Evolutionary conservation across 1,140 invertebrate genomes (phyloP).

Genomic region (Drosophila equinoxialis): DNA sequence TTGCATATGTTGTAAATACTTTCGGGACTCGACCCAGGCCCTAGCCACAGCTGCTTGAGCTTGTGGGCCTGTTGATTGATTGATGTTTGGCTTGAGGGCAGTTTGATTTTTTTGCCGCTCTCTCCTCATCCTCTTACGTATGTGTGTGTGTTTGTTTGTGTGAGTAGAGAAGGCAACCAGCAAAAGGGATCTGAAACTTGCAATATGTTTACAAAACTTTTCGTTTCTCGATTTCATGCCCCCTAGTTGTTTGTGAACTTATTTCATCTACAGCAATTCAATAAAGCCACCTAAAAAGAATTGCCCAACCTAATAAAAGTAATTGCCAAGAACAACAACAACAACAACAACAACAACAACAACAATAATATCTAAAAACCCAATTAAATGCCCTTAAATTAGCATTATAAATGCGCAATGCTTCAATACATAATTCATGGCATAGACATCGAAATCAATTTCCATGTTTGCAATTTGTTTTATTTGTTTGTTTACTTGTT

Average conservation of each 20-base stretch:
- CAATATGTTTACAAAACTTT: slow-evolving; percentile 65
- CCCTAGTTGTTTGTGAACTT: slow-evolving; percentile 51
- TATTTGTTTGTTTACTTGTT: slow-evolving; percentile 37
- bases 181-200: slow-evolving; percentile 71
- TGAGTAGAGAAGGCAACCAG: slow-evolving; percentile 1
- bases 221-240: slow-evolving; percentile 45
- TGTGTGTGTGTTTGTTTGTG: background rate
- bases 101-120: slow-evolving; percentile 45
- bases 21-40: slow-evolving; percentile 33
- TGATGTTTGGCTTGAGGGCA: slow-evolving; percentile 69
- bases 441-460: slow-evolving; percentile 51
- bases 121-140: background rate
- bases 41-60: slow-evolving; percentile 49
- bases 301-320: slow-evolving; percentile 37
- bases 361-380: slow-evolving; percentile 30
- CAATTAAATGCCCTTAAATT: slow-evolving; percentile 73
- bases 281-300: slow-evolving; percentile 33
- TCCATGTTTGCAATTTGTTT: slow-evolving; percentile 26
- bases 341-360: slow-evolving; percentile 4
- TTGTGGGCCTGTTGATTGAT: slow-evolving; percentile 61
- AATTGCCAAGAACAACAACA: slow-evolving; percentile 12
- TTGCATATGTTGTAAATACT: slow-evolving; percentile 79
- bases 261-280: slow-evolving; percentile 65
- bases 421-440: slow-evolving; percentile 40
- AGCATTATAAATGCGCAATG: slow-evolving; percentile 54